phyloP scores from a whole-genome alignment of 1,140 invertebrate genomes.

The Pseudomyrmex sp. region DNA sequence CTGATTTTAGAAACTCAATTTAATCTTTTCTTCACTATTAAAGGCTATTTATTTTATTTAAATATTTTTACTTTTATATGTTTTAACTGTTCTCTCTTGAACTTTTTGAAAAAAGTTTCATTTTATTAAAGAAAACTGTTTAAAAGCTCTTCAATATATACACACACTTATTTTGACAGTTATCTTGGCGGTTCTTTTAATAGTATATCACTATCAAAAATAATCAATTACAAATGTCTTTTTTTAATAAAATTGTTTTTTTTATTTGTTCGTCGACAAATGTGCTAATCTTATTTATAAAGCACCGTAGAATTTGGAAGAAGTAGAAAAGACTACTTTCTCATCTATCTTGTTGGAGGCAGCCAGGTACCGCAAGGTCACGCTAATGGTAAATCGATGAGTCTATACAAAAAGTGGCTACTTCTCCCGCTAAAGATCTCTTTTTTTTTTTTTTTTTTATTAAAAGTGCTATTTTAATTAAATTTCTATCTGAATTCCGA shows the following conservation, averaged over 20 bases:
- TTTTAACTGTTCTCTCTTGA: too few species aligned
- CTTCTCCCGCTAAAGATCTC: neutral
- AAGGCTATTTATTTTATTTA: neutral
- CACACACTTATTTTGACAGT: neutral
- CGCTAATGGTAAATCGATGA: slow-evolving; percentile 75
- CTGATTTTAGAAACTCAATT: too few species aligned
- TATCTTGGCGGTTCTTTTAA: neutral
- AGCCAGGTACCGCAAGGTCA: slow-evolving; percentile 60
- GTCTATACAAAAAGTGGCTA: slow-evolving; percentile 24
- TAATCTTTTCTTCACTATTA: too few species aligned
- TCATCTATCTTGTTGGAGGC: slow-evolving; percentile 45
- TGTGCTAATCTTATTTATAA: slow-evolving; percentile 19
- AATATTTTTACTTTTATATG: too few species aligned
- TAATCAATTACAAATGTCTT: neutral
- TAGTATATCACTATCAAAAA: neutral
- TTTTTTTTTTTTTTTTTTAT: too few species aligned
- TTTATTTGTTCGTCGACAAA: neutral
- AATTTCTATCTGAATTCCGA: neutral
- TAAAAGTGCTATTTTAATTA: too few species aligned
- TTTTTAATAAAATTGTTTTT: neutral
- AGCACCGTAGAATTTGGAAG: neutral
- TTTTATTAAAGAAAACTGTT: too few species aligned
- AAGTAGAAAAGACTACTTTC: slow-evolving; percentile 55
- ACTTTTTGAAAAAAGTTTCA: too few species aligned
- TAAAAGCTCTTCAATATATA: neutral